phyloP scores from a whole-genome alignment of 2,797 vertebrate genomes.

The Coregonus sp. region DNA sequence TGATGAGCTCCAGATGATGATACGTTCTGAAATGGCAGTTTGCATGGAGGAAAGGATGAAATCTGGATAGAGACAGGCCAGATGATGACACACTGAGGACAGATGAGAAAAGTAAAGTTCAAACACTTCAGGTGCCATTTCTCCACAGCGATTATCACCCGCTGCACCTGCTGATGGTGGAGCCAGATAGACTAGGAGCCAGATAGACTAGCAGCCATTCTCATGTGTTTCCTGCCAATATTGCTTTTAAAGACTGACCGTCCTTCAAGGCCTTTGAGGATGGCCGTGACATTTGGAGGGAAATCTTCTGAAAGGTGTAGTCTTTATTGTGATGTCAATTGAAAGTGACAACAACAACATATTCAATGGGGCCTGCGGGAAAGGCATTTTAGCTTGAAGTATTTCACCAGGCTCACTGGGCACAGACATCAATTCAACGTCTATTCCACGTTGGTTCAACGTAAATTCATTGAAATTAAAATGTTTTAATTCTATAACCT shows the following conservation, averaged over 20 bases:
- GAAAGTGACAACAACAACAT: conserved; percentile 64
- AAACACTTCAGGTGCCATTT: conserved; percentile 59
- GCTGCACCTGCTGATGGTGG: conserved; percentile 53
- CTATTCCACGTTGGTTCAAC: background rate
- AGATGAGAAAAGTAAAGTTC: conserved; percentile 65
- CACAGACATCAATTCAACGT: too few species aligned
- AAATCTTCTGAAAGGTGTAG: conserved; percentile 61
- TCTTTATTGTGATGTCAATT: conserved; percentile 67
- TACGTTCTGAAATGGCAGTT: background rate
- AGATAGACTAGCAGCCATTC: conserved; percentile 45
- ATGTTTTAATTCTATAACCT: background rate
- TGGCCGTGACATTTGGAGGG: conserved; percentile 71
- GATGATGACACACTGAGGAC: conserved; percentile 12
- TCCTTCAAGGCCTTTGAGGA: conserved; percentile 65
- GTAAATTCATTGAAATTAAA: background rate
- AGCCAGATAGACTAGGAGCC: conserved; percentile 43
- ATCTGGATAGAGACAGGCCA: conserved; percentile 15
- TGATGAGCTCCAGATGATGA: background rate
- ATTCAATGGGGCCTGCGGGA: conserved; percentile 31
- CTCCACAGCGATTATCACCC: conserved; percentile 62
- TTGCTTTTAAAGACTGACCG: conserved; percentile 67
- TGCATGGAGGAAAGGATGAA: conserved; percentile 6
- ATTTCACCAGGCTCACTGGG: background rate
- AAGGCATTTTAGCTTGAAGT: background rate
- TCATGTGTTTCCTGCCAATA: conserved; percentile 70